Evolutionary conservation across 1,140 invertebrate species (phyloP).

Genomic region (Lordiphosa mommai): DNA sequence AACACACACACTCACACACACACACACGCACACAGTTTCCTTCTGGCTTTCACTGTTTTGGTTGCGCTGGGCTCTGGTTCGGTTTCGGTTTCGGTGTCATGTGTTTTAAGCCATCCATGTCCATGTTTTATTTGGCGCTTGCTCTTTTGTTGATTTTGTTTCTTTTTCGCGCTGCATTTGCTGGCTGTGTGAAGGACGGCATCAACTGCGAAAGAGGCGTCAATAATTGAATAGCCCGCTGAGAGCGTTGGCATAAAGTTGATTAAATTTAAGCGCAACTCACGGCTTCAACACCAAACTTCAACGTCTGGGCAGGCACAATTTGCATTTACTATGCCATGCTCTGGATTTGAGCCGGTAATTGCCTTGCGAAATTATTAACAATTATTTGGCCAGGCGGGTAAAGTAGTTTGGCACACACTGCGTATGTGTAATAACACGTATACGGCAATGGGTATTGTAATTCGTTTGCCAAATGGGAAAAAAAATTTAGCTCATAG

Average conservation of each 20-base stretch:
- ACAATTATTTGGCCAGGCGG: conserved; percentile 24
- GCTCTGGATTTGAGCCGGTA: conserved; percentile 46
- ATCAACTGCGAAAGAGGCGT: conserved; percentile 46
- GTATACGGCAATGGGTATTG: conserved; percentile 18
- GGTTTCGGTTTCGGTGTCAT: conserved; percentile 61
- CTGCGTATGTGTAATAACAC: conserved; percentile 26
- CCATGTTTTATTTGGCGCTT: conserved; percentile 67
- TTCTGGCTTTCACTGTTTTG: conserved; percentile 13
- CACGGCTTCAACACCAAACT: background rate
- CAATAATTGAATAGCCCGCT: conserved; percentile 65
- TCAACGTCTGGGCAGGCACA: background rate
- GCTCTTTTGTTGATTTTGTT: conserved; percentile 34
- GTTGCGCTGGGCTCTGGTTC: conserved; percentile 1
- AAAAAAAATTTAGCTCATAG: too few relatives aligned
- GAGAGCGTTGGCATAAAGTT: conserved; percentile 40
- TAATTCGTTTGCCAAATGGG: background rate
- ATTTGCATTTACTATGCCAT: conserved; percentile 50
- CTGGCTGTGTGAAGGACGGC: conserved; percentile 50
- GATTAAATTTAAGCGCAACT: conserved; percentile 62
- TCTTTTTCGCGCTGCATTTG: conserved; percentile 47
- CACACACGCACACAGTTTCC: background rate
- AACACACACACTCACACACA: background rate
- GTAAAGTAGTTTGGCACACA: conserved; percentile 9
- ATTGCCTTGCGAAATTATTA: conserved; percentile 57
- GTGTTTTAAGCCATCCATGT: conserved; percentile 73